Base-by-base conservation (phyloP, 2,888 invertebrate genomes). In the Euproctis similis region DNA sequence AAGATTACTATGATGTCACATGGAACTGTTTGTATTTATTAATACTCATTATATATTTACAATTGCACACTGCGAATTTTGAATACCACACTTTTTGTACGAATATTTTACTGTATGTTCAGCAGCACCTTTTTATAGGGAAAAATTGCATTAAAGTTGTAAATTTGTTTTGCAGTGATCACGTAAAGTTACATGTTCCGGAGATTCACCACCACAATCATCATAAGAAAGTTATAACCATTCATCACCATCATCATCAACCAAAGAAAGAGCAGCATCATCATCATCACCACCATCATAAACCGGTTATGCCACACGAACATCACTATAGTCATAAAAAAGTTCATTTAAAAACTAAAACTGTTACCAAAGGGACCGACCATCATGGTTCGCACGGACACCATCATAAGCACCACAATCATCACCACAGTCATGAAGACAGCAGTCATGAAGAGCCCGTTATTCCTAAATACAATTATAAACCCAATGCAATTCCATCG, bases 141-240 rank as follows among this genome's bases (percentile, higher is more conserved):
- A n/a, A n/a, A n/a, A n/a, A n/a, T n/a, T n/a, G n/a, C n/a, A n/a
- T n/a, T n/a, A n/a, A n/a, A n/a, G n/a, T n/a, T n/a, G n/a, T n/a
- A 7, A 19, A 8, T 24, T 28, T 54, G 26, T 57, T 56, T 75
- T 77, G 31, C 77, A 88, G 88, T 49, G 76, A 86, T 27, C 87
- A 88, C 52, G 71, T 89, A 36, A 87, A 76, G 58, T 63, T 89
- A 26, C 78, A 87, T 54, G 77, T 88, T 5, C 89, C 89, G 9
- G 86, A 88, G 56, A 76, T 88, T 27, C 80, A 87, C 37, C 87
- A 88, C 23, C 87, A 88, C 37, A 85, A 87, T 25, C 76, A 85
- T 36, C 88, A 88, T 49, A 88, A 87, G 4, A 87, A 87, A 53
- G 86, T 87, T 28, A 78, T 89, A 23, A 87, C 85, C 8, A 77